Conservation (phyloP, 2,797 vertebrate genomes). For the Platyrinchus mystaceus region DNA sequence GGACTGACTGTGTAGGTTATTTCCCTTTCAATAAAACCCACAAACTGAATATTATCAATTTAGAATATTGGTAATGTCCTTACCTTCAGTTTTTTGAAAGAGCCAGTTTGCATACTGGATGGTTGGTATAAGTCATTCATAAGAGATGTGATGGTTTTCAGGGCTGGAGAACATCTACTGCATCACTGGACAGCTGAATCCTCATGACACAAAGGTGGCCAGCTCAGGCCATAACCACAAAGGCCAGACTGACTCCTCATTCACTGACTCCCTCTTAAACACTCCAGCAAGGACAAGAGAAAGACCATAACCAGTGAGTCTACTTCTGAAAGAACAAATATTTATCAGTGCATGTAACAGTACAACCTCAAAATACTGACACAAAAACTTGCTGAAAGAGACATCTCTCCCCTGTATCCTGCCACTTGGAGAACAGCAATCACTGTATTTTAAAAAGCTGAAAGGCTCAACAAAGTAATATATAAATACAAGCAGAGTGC, state of each 20-base stretch:
- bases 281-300: not conserved
- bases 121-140: not conserved
- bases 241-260: not conserved
- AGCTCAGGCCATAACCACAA: not conserved
- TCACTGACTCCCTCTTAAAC: not conserved
- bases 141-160: not conserved
- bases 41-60: not conserved
- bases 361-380: not conserved
- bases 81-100: not conserved
- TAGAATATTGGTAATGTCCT: not conserved
- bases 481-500: constrained; percentile 1
- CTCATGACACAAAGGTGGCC: fast-evolving
- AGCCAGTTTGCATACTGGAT: not conserved
- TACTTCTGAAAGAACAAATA: not conserved
- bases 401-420: not conserved
- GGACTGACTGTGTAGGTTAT: not conserved
- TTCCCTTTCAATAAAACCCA: not conserved
- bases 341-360: not conserved
- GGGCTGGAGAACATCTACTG: not conserved
- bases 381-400: not conserved
- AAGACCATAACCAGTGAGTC: not conserved
- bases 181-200: not conserved
- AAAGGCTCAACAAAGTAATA: not conserved
- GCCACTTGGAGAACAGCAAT: not conserved
- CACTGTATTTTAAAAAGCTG: not conserved